Evolutionary conservation across 1,140 invertebrate genomes (phyloP), one percentile per base, ranked within the genome.

Genomic region (Trichomalopsis sarcophagae): DNA sequence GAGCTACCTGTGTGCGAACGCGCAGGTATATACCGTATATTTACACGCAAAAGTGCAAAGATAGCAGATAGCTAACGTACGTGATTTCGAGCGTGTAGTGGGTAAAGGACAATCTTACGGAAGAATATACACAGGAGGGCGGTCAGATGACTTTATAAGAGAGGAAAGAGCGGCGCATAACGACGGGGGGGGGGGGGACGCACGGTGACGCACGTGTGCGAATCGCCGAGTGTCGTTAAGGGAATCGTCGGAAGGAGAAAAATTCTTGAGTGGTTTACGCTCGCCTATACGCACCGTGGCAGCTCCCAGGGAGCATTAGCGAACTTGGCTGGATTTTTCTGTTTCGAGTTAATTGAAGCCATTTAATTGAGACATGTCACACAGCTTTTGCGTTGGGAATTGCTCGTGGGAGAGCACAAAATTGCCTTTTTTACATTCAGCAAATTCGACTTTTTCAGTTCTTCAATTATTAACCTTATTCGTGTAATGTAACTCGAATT

Each of bases 121-220:
- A 40, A 47, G 66, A 36, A 81, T 47, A 81, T 81, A 74, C 33
- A 50, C 62, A 55, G 17, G 62, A 73, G 47, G 14, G 11, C 66
- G 23, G 66, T 55, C 66, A 71, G 40, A 81, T 81, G 80, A 81
- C 69, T 81, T 81, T 74, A 81, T 81, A 81, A 73, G 44, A 82
- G 47, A 14, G 40, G 62, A 79, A 17, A 62, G 55, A 6, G 55
- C 17, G 6, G 5, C 55, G 36, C 55, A 3, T 21, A n/a, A 62
- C 21, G 33, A 4, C 3, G 21, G 10, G n/a, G 40, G 13, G 79
- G 79, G n/a, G 13, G 9, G 27, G 27, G 27, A n/a, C n/a, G n/a
- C 27, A 17, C 7, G 40, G 0, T 30, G 68, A 33, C 40, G 47
- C 23, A 55, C 36, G 27, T 66, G 66, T 40, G 66, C 66, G 14